These are phyloP conservation scores for Drosophila trapezifrons DNA, from an alignment of 1,140 invertebrate species.

Conservation along the genomic window DNA sequence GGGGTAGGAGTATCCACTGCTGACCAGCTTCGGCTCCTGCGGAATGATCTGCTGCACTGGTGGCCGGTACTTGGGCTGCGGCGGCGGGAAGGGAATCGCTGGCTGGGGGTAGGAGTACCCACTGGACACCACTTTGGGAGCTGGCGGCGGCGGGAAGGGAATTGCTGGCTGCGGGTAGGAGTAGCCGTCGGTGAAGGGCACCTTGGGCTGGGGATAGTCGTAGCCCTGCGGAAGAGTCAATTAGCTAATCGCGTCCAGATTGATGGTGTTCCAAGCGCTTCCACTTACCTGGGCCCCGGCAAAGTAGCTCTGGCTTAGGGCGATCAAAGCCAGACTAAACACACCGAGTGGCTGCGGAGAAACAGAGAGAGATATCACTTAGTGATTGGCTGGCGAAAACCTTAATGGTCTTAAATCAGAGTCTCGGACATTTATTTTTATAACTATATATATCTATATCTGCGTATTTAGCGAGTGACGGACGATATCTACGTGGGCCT, in stretches of 20 bases:
- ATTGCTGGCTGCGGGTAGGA: constrained; percentile 55
- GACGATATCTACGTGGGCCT: constrained; percentile 53
- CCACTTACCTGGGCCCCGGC: constrained; percentile 40
- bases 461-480: constrained; percentile 38
- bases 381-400: constrained; percentile 31
- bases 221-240: constrained; percentile 40
- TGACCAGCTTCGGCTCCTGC: constrained; percentile 53
- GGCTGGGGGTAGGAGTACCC: constrained; percentile 65
- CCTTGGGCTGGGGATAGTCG: constrained; percentile 50
- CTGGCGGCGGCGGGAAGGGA: constrained; percentile 54
- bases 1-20: constrained; percentile 67
- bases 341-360: constrained; percentile 63
- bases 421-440: constrained; percentile 42
- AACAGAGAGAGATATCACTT: constrained; percentile 15
- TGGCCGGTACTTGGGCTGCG: constrained; percentile 39
- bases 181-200: constrained; percentile 55
- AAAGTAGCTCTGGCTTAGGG: constrained; percentile 44
- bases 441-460: constrained; percentile 3
- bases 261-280: not conserved
- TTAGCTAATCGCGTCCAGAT: constrained; percentile 2
- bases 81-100: constrained; percentile 50
- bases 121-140: constrained; percentile 16
- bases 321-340: constrained; percentile 50
- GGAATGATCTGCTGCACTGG: constrained; percentile 53
- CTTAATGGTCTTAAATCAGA: constrained; percentile 40